Conservation (phyloP, 92 coral and sea anemone genomes). For the Porites evermanni region DNA sequence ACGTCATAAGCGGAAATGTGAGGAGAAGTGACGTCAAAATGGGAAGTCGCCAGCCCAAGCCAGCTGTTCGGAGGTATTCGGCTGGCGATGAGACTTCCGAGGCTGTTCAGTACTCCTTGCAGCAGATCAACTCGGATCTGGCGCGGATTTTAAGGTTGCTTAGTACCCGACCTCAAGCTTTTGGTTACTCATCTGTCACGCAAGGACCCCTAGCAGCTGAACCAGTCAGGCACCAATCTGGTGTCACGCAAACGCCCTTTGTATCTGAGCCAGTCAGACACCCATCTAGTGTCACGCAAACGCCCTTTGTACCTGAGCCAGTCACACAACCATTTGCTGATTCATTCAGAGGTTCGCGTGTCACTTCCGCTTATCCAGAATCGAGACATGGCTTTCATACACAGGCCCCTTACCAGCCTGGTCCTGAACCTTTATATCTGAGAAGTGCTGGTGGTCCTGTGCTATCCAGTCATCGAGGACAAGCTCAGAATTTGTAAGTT, state of each 20-base stretch:
- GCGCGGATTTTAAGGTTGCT: constrained; percentile 79
- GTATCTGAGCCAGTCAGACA: neutral
- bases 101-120: constrained; percentile 79
- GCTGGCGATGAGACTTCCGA: constrained; percentile 58
- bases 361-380: constrained; percentile 34
- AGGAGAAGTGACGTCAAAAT: constrained; percentile 64
- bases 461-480: constrained; percentile 3
- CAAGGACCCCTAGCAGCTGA: constrained; percentile 24
- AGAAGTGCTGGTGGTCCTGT: constrained; percentile 28
- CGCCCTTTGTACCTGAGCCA: constrained; percentile 31
- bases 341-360: constrained; percentile 25
- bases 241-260: constrained; percentile 31
- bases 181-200: constrained; percentile 31
- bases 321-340: constrained; percentile 49
- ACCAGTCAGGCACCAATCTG: constrained; percentile 40
- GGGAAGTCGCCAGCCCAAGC: constrained; percentile 56
- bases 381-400: constrained; percentile 19
- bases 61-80: constrained; percentile 37
- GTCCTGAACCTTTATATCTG: constrained; percentile 6
- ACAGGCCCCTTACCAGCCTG: constrained; percentile 29
- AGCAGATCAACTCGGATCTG: constrained; percentile 79
- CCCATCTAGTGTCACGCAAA: constrained; percentile 12
- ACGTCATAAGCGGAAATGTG: constrained; percentile 59
- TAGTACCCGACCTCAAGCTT: constrained; percentile 55
- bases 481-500: constrained; percentile 31